Percentiles rank a stretch among this genome's conserved stretches.
phyloP scores from a whole-genome alignment of 2,113 vertebrate species.

The Neogale vison region DNA sequence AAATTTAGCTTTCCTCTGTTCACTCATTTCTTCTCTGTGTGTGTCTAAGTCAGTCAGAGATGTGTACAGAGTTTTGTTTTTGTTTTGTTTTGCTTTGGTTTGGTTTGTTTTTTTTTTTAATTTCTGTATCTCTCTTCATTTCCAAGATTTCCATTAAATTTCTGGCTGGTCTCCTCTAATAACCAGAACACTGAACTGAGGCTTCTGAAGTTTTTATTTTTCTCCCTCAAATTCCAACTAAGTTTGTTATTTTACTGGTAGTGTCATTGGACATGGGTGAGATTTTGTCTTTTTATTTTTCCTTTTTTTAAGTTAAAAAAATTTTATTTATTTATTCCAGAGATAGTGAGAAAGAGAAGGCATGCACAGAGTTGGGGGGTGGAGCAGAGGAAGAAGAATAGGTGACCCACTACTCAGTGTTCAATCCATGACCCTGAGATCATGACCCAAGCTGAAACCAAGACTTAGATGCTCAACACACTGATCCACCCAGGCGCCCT shows the following conservation, averaged over 20 bases:
- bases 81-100: too few species aligned
- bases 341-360: not conserved
- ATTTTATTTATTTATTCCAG: not conserved
- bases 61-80: not conserved
- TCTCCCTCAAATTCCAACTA: not conserved
- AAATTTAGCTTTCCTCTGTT: not conserved
- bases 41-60: not conserved
- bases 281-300: not conserved
- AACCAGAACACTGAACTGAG: not conserved
- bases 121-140: not conserved
- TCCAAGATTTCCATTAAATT: not conserved
- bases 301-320: not conserved
- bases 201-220: not conserved
- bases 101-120: not conserved
- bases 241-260: not conserved
- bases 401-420: not conserved
- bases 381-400: not conserved
- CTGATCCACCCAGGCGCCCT: not conserved
- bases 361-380: not conserved
- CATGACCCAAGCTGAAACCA: not conserved
- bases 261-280: too few species aligned
- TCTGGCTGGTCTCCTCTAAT: not conserved
- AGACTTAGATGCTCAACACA: not conserved
- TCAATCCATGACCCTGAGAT: not conserved
- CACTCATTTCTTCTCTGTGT: not conserved